Conservation (phyloP, 2,888 invertebrate genomes). For the Melieria picta region DNA sequence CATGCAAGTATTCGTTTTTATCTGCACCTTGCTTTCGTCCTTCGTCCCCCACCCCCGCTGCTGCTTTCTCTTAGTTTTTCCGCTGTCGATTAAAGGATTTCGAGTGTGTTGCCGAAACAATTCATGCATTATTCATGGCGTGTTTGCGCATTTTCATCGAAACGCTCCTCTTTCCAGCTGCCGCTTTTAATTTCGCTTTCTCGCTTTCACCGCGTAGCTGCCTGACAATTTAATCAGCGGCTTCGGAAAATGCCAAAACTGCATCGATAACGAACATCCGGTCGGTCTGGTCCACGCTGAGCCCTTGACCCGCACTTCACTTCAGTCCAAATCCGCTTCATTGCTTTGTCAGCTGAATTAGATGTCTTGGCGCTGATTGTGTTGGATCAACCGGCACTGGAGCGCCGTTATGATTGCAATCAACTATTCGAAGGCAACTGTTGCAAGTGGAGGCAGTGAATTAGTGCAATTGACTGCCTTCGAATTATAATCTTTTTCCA, state of each 20-base stretch:
- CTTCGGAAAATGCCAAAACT: conserved; percentile 3
- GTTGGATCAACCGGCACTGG: conserved; percentile 24
- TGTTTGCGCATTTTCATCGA: conserved; percentile 49
- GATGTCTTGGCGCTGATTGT: conserved; percentile 34
- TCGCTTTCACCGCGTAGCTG: conserved; percentile 12
- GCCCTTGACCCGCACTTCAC: conserved; percentile 17
- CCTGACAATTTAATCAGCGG: conserved; percentile 41
- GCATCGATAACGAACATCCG: conserved; percentile 48
- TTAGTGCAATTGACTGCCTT: conserved; percentile 28
- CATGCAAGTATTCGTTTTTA: not conserved
- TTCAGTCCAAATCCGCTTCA: conserved; percentile 3
- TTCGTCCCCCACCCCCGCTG: conserved; percentile 4
- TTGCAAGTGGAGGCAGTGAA: conserved; percentile 21
- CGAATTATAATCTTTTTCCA: conserved; percentile 6
- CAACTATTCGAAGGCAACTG: conserved; percentile 34
- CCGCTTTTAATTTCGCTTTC: conserved; percentile 38
- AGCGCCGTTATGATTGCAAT: conserved; percentile 36
- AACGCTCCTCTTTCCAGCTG: conserved; percentile 24
- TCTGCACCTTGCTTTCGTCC: not conserved
- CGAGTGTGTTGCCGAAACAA: conserved; percentile 35
- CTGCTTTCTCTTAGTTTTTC: conserved; percentile 18
- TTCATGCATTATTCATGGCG: conserved; percentile 62
- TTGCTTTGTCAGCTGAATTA: conserved; percentile 42
- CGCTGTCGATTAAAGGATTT: conserved; percentile 44
- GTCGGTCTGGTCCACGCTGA: conserved; percentile 22